Evolutionary conservation across 1,140 invertebrate genomes (phyloP).

Genomic region (Leptinotarsa texana): DNA sequence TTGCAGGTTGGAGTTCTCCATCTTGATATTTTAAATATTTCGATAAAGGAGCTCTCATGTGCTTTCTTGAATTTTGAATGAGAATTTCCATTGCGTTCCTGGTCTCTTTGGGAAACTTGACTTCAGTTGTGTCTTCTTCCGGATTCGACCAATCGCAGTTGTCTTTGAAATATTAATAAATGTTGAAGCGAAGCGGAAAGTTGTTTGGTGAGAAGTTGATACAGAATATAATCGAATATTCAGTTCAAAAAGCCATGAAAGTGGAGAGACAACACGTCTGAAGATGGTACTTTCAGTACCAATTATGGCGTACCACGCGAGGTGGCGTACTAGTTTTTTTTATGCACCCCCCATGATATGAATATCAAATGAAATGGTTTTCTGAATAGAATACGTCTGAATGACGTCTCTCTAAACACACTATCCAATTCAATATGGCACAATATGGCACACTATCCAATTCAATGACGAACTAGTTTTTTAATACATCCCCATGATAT

Average conservation of each 20-base stretch:
- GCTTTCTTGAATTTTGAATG: conserved; percentile 22
- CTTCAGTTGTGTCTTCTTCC: conserved; percentile 1
- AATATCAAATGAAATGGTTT: too few species aligned
- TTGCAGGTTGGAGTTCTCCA: conserved; percentile 23
- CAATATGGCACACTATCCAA: too few species aligned
- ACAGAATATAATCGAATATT: neutral
- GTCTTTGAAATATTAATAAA: conserved; percentile 20
- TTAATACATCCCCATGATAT: too few species aligned
- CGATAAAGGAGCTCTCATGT: conserved; percentile 27
- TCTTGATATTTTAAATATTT: conserved; percentile 28
- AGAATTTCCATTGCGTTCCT: conserved; percentile 29
- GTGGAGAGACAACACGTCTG: neutral
- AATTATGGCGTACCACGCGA: too few species aligned
- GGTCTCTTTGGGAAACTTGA: conserved; percentile 38
- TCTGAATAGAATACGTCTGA: too few species aligned
- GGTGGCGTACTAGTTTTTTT: too few species aligned
- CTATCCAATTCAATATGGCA: too few species aligned
- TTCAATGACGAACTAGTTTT: too few species aligned
- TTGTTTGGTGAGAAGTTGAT: neutral
- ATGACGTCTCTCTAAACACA: too few species aligned
- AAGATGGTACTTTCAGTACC: too few species aligned
- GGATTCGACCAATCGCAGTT: conserved; percentile 31
- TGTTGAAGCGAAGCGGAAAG: neutral
- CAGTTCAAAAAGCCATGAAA: neutral
- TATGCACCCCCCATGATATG: too few species aligned